Conservation (phyloP, 2,797 vertebrate genomes). For the Choloepus didactylus region DNA sequence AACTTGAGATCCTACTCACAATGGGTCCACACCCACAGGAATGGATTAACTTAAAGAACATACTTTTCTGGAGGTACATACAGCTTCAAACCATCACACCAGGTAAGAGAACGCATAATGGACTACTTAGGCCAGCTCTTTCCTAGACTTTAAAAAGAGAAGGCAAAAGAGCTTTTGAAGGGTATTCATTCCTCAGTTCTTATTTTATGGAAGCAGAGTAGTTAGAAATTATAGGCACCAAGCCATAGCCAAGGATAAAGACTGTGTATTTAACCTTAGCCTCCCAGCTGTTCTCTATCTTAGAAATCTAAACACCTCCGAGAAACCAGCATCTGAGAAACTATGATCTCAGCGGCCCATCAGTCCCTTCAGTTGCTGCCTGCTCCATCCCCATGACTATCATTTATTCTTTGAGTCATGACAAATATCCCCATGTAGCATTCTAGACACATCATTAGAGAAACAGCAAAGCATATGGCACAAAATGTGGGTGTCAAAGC, state of each 20-base stretch:
- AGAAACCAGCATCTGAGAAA: constrained; percentile 21
- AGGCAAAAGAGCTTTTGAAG: neutral
- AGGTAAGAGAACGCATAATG: neutral
- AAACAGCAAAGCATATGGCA: neutral
- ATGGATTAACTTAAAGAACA: too few relatives aligned
- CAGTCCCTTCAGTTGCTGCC: neutral
- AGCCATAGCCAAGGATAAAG: neutral
- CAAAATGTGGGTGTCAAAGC: neutral
- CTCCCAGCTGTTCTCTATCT: neutral
- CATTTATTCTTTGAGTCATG: neutral
- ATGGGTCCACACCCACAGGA: too few relatives aligned
- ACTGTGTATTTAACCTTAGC: neutral
- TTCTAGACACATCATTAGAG: neutral
- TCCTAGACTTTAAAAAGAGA: neutral
- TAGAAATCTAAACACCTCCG: neutral
- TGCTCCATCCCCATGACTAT: neutral
- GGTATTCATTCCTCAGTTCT: neutral
- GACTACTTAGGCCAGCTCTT: neutral
- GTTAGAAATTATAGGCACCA: neutral
- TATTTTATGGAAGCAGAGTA: neutral
- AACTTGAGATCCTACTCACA: too few relatives aligned
- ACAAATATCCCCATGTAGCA: neutral
- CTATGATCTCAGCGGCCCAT: neutral
- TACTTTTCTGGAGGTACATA: too few relatives aligned
- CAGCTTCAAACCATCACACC: too few relatives aligned